Percentiles rank a stretch among this genome's conserved stretches.
Evolutionary conservation across 2,888 invertebrate genomes (phyloP).

Genomic region (Phortica magna): DNA sequence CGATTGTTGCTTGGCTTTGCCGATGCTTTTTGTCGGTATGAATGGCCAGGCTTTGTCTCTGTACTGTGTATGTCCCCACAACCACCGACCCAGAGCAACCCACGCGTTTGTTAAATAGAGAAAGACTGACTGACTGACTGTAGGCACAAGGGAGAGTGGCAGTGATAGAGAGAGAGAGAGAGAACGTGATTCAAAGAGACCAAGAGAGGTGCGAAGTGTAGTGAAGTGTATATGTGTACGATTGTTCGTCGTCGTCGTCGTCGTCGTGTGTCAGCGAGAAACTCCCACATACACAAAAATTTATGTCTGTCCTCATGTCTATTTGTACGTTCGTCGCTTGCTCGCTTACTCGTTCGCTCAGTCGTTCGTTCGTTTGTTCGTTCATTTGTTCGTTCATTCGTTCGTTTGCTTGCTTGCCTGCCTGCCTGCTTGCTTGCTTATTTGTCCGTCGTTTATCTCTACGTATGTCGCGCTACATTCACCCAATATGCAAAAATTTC

Average conservation of each 20-base stretch:
- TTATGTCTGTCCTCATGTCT: background rate
- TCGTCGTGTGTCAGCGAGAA: constrained; percentile 33
- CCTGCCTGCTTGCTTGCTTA: background rate
- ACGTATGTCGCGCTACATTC: constrained; percentile 24
- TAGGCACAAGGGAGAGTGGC: background rate
- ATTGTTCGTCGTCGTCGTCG: background rate
- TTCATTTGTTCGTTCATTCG: constrained; percentile 13
- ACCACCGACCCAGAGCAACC: background rate
- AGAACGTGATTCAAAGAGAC: background rate
- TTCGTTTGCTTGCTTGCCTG: background rate
- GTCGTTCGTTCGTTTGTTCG: background rate
- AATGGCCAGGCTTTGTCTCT: constrained; percentile 22
- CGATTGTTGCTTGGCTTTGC: constrained; percentile 63
- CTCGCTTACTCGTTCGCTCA: background rate
- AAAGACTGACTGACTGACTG: background rate
- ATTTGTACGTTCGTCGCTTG: background rate
- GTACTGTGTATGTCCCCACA: background rate
- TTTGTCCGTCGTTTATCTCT: background rate
- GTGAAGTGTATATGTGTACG: background rate
- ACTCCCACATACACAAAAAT: constrained; percentile 50
- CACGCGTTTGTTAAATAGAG: background rate
- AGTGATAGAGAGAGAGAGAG: background rate
- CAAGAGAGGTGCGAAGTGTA: background rate
- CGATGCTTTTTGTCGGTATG: constrained; percentile 5
- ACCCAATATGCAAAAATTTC: constrained; percentile 65